These are phyloP conservation scores for Lutjanus argentimaculatus DNA, from an alignment of 2,797 vertebrate species.

Conservation along the genomic window DNA sequence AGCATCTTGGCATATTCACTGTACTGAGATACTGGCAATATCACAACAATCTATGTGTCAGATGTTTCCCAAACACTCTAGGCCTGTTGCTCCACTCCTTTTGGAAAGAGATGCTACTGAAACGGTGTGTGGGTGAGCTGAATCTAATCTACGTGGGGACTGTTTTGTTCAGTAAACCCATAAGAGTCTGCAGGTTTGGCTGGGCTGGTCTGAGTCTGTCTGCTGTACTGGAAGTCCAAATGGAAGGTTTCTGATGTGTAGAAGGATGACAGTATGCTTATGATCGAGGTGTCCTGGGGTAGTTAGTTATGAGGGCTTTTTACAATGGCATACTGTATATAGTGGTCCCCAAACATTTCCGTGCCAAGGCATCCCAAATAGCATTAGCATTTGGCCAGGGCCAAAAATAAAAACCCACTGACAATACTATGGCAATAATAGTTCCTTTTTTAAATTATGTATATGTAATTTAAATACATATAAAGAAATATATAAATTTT, in stretches of 20 bases:
- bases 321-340: not conserved
- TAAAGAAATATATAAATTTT: too few species aligned
- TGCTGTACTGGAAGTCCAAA: slow-evolving; percentile 1
- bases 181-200: slow-evolving; percentile 25
- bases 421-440: too few species aligned
- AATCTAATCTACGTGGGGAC: slow-evolving; percentile 5
- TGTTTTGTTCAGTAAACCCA: slow-evolving; percentile 29
- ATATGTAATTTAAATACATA: too few species aligned
- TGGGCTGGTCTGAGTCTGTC: slow-evolving; percentile 19
- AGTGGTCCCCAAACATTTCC: too few species aligned
- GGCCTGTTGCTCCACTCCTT: slow-evolving; percentile 54
- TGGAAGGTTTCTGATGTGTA: not conserved
- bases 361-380: too few species aligned
- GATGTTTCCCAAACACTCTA: slow-evolving; percentile 50
- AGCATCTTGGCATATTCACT: slow-evolving; percentile 34
- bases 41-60: slow-evolving; percentile 51
- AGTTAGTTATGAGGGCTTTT: not conserved
- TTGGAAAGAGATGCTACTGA: slow-evolving; percentile 36
- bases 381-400: too few species aligned
- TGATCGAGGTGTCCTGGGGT: not conserved
- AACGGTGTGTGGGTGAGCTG: slow-evolving; percentile 39
- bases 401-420: too few species aligned
- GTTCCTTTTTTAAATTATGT: too few species aligned
- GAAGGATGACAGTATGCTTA: not conserved
- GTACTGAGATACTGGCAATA: slow-evolving; percentile 46